phyloP scores from a whole-genome alignment of 2,113 vertebrate genomes.

The Coturnix japonica region DNA sequence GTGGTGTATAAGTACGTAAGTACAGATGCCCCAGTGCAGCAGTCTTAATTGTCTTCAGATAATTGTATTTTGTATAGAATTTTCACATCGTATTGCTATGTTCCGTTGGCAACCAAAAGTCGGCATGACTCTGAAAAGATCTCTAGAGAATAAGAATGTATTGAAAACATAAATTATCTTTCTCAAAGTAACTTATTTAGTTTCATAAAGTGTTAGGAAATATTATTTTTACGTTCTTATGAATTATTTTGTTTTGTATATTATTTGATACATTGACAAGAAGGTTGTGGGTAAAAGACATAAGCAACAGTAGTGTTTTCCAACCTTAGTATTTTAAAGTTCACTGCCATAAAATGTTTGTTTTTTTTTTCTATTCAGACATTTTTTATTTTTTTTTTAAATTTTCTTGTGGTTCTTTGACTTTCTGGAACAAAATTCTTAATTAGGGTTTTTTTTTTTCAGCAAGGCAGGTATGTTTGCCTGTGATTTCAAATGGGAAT shows the following conservation, averaged over 20 bases:
- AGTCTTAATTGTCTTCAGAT: background rate
- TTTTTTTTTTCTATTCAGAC: background rate
- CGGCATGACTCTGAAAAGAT: background rate
- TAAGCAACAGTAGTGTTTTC: background rate
- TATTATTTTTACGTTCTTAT: background rate
- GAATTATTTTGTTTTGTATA: background rate
- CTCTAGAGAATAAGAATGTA: background rate
- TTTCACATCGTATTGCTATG: background rate
- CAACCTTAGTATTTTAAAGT: background rate
- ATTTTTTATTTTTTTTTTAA: background rate
- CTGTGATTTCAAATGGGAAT: background rate
- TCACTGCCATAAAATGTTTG: background rate
- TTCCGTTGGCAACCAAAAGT: background rate
- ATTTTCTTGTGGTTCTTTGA: background rate
- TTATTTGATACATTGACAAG: background rate
- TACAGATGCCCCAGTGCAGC: background rate
- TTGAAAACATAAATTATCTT: background rate
- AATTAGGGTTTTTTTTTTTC: background rate
- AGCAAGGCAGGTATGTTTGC: background rate
- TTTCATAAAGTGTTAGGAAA: background rate
- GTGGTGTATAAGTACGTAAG: background rate
- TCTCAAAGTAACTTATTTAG: background rate
- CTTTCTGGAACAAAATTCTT: background rate
- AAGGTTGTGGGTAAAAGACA: background rate
- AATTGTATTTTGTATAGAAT: background rate